Conservation (phyloP, 2,113 vertebrate genomes). For the Chlorodrepanis virens region DNA sequence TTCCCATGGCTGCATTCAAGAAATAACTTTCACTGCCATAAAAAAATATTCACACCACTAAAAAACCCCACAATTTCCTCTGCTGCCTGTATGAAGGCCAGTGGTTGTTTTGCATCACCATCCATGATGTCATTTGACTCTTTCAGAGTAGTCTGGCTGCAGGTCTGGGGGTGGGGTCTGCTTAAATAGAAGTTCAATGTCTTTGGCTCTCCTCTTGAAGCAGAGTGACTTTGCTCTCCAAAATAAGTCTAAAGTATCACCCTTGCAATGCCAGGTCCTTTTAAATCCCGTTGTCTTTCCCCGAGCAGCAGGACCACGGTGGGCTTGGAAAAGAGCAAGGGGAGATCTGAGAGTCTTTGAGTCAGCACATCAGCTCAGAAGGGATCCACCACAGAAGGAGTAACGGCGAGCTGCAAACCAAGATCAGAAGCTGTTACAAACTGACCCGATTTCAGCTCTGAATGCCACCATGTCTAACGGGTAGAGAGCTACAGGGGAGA, state of each 20-base stretch:
- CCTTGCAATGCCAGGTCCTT: constrained; percentile 43
- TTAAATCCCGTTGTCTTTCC: constrained; percentile 64
- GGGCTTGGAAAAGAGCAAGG: constrained; percentile 61
- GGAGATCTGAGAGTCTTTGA: constrained; percentile 55
- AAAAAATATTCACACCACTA: constrained; percentile 71
- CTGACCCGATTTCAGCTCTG: constrained; percentile 73
- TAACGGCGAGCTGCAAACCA: constrained; percentile 93
- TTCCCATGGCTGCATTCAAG: neutral
- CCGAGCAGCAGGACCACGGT: constrained; percentile 27
- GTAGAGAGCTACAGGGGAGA: constrained; percentile 77
- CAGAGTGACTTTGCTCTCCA: neutral
- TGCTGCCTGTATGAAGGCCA: constrained; percentile 9
- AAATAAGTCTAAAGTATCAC: neutral
- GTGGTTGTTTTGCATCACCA: constrained; percentile 33
- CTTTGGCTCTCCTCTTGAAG: constrained; percentile 47
- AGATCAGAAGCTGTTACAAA: constrained; percentile 94
- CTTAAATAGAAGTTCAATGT: constrained; percentile 43
- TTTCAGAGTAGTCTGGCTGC: neutral
- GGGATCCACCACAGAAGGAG: constrained; percentile 84
- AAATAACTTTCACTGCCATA: constrained; percentile 55
- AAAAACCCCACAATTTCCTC: neutral
- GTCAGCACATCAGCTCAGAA: constrained; percentile 87
- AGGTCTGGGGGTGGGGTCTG: neutral
- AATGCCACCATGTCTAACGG: constrained; percentile 66
- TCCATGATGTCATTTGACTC: neutral